A percentile compares a stretch with the other conserved stretches of the same genome.
These are phyloP conservation scores for Caenorhabditis sp. DNA, from an alignment of 2,888 invertebrate species.

Conservation along the genomic window DNA sequence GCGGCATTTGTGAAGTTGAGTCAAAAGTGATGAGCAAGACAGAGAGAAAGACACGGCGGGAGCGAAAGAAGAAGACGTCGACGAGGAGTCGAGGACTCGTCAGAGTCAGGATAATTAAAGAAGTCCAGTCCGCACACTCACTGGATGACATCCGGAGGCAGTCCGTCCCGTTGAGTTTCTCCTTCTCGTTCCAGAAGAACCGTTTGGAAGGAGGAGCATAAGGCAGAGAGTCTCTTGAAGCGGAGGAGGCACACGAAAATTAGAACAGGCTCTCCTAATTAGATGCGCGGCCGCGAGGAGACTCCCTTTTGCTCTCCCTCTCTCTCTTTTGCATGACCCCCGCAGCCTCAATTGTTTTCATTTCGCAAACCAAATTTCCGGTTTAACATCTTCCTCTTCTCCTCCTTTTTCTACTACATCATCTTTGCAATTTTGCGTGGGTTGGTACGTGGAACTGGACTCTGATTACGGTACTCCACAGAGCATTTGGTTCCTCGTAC, in stretches of 20 bases:
- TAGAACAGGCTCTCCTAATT: conserved; percentile 59
- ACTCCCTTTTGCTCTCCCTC: conserved; percentile 28
- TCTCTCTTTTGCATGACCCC: conserved; percentile 21
- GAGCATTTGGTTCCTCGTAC: no score
- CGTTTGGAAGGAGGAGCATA: conserved; percentile 21
- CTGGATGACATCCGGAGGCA: conserved; percentile 46
- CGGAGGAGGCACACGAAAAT: conserved; percentile 26
- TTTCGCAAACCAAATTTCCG: conserved; percentile 59
- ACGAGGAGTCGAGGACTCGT: conserved; percentile 47
- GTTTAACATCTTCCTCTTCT: conserved; percentile 19
- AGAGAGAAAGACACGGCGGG: not conserved
- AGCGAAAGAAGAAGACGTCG: conserved; percentile 28
- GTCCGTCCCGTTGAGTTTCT: not conserved
- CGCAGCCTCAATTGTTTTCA: conserved; percentile 43
- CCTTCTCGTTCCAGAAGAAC: conserved; percentile 44
- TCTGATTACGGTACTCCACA: conserved; percentile 9
- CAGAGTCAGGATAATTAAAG: conserved; percentile 62
- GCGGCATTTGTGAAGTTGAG: conserved; percentile 33
- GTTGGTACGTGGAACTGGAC: not conserved
- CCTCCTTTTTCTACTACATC: no score
- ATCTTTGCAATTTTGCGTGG: conserved; percentile 41
- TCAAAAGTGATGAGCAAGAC: conserved; percentile 51
- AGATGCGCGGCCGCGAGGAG: conserved; percentile 30
- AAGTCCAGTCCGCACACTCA: conserved; percentile 50
- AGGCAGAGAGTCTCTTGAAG: conserved; percentile 12